Evolutionary conservation across 2,888 invertebrate genomes (phyloP).

Genomic region (Rhingia rostrata): DNA sequence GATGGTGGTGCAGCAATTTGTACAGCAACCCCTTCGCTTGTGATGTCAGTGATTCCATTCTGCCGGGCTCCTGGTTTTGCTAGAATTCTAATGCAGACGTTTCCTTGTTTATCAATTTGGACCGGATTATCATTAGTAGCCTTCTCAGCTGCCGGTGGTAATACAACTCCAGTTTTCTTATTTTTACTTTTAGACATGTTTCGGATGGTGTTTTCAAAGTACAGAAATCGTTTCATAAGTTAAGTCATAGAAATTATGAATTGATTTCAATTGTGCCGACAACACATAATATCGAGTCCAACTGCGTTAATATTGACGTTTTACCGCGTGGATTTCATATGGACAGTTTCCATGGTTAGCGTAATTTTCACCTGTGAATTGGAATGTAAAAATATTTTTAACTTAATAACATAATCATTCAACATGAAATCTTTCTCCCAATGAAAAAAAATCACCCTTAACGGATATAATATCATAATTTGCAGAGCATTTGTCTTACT

Average conservation of each 20-base stretch:
- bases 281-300: not conserved
- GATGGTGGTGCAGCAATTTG: constrained; percentile 92
- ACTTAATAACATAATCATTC: too few relatives aligned
- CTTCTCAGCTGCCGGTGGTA: constrained; percentile 34
- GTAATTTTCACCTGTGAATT: too few relatives aligned
- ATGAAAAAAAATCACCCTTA: too few relatives aligned
- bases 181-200: constrained; percentile 64
- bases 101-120: constrained; percentile 85
- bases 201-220: constrained; percentile 14
- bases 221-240: constrained; percentile 19
- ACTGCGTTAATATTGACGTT: too few relatives aligned
- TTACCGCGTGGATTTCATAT: too few relatives aligned
- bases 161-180: constrained; percentile 22
- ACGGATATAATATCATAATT: too few relatives aligned
- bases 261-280: not conserved
- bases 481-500: too few relatives aligned
- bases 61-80: constrained; percentile 91
- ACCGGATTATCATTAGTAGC: constrained; percentile 79
- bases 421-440: too few relatives aligned
- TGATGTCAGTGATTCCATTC: constrained; percentile 87
- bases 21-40: constrained; percentile 87
- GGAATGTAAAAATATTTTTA: too few relatives aligned
- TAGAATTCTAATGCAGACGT: constrained; percentile 86
- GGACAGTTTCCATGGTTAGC: too few relatives aligned
- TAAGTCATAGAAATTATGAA: not conserved